These are phyloP conservation scores for Himalopsyche anomala DNA, from an alignment of 2,888 invertebrate species.

Conservation along the genomic window DNA sequence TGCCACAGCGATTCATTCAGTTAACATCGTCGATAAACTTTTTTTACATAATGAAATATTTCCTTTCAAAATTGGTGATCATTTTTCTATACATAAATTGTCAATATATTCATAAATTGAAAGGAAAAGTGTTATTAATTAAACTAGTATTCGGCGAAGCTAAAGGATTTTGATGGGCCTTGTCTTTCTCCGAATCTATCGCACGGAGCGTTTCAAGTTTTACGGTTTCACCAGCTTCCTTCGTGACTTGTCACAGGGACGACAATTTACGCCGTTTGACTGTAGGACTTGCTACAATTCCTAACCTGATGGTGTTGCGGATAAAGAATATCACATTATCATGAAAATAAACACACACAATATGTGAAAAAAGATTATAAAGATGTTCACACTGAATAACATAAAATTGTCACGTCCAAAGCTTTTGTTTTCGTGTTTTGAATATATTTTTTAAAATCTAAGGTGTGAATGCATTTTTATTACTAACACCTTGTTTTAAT, in stretches of 20 bases:
- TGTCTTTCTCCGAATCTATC: not conserved
- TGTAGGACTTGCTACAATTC: not conserved
- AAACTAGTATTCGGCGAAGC: not conserved
- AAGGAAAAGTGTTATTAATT: too few species aligned
- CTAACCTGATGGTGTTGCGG: not conserved
- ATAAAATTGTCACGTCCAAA: not conserved
- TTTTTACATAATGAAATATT: too few species aligned
- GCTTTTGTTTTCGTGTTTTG: conserved; percentile 19
- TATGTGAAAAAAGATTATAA: not conserved
- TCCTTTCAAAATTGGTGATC: too few species aligned
- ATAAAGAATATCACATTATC: not conserved
- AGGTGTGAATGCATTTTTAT: conserved; percentile 7
- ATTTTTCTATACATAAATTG: too few species aligned
- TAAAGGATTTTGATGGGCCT: not conserved
- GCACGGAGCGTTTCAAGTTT: not conserved
- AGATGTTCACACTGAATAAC: not conserved
- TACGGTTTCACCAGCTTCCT: conserved; percentile 14
- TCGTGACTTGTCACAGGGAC: not conserved
- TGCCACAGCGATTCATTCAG: too few species aligned
- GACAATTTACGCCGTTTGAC: not conserved
- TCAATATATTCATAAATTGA: too few species aligned
- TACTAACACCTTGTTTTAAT: not conserved
- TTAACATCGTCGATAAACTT: too few species aligned
- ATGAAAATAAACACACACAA: not conserved
- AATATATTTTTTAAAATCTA: not conserved